Evolutionary conservation across 2,888 invertebrate species (phyloP), one percentile per base, ranked within the genome.

Genomic region (Cosmorhoe ocellata): DNA sequence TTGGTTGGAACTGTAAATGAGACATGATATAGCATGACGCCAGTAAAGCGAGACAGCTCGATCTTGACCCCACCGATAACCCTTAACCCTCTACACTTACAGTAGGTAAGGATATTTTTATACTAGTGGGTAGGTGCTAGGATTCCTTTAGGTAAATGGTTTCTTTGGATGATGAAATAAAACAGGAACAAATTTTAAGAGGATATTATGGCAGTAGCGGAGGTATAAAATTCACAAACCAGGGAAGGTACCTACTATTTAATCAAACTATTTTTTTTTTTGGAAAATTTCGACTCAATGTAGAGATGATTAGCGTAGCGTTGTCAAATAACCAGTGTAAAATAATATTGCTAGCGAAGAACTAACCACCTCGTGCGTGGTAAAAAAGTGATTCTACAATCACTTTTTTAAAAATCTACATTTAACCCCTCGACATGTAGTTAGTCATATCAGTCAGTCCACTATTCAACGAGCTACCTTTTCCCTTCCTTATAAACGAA

Each of bases 41-140:
- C 57, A 63, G 54, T 46, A 51, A 52, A 50, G 56, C 54, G 59
- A 63, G 64, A 56, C 63, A 59, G 60, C 63, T 62, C 66, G 64
- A 59, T 74, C 71, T 64, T 72, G 78, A 75, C 69, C 74, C 59
- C 41, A 26, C 33, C 50, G 76, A 79, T 79, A 78, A 74, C 67
- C 18, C 18, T 3, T 18, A 18, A 18, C 18, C 2, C 18, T 63
- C 53, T 44, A 42, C 32, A 48, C n/a, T 44, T 34, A 51, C 12
- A 58, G 44, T 24, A 24, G 7, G 24, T 24, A 24, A 5, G 6
- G 24, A 6, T 24, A 24, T 48, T 39, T 55, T 47, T 38, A 22
- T 28, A 40, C 32, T 39, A 34, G 5, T n/a, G n/a, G n/a, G n/a
- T n/a, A n/a, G n/a, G n/a, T n/a, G 18, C 2, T 18, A 18, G 2